Base-by-base conservation (phyloP, 2,888 invertebrate species). In the Leptinotarsa tumamoca region DNA sequence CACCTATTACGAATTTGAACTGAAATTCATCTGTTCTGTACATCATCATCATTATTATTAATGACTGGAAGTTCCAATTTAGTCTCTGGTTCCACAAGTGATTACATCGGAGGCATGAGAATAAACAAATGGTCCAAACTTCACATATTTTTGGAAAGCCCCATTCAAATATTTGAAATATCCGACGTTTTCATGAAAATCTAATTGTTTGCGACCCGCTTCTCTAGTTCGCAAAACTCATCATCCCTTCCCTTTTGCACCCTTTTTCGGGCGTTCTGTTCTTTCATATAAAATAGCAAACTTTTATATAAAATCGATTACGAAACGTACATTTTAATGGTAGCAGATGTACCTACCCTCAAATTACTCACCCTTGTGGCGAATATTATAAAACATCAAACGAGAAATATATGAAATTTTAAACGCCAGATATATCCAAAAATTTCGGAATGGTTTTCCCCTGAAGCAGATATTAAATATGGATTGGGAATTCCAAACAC, bases 261-360 rank as follows among this genome's bases (percentile, higher is more conserved):
- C 82, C 82, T 81, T 81, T 81, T 82, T 80, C 80, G 80, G 80
- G 78, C 74, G 78, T 76, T 80, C 79, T 80, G 79, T 81, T 79
- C 79, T 80, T 81, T 81, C 81, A 81, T 81, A 80, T 80, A 80
- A 80, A 80, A 80, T 80, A 80, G 80, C 81, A 81, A 83, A 83
- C 82, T 83, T 83, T 82, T 83, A 83, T 83, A 82, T 81, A 82
- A 82, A 83, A 82, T 82, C 82, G 82, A 82, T 83, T 82, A 82
- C 80, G 81, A 82, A 81, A 82, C 80, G 82, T 82, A 82, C 79
- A 81, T 81, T 83, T 83, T 83, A 82, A 83, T 83, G 83, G 78
- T 72, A 70, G 75, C 80, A 80, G 80, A 79, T 79, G 78, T 80
- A 80, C 76, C 73, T 75, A 77, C 74, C 76, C 68, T 51, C 61